Conservation (phyloP, 2,113 vertebrate genomes). For the Pteruthius melanotis region DNA sequence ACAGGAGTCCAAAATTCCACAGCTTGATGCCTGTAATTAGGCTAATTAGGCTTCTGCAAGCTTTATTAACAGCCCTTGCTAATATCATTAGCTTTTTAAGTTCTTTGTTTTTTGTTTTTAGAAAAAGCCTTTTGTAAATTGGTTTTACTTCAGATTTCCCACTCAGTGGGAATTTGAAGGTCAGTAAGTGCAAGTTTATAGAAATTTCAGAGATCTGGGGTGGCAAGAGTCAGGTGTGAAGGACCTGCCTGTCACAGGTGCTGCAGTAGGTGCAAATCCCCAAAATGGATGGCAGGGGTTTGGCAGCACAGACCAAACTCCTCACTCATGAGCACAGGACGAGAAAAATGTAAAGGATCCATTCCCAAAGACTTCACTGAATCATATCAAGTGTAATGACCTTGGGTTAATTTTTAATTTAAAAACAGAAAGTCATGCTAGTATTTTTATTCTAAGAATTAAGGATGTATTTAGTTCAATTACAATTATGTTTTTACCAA, state of each 20-base stretch:
- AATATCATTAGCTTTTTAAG: not conserved
- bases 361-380: not conserved
- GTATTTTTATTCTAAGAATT: not conserved
- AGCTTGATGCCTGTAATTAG: not conserved
- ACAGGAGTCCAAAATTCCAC: not conserved
- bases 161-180: not conserved
- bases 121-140: not conserved
- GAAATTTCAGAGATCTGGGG: not conserved
- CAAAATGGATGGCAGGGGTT: not conserved
- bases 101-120: not conserved
- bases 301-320: not conserved
- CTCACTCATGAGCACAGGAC: not conserved
- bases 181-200: not conserved
- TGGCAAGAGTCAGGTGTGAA: not conserved
- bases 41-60: not conserved
- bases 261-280: not conserved
- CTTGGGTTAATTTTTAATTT: not conserved
- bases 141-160: not conserved
- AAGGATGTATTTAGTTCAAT: not conserved
- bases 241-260: not conserved
- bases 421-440: not conserved
- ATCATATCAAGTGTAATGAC: not conserved
- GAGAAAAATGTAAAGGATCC: not conserved
- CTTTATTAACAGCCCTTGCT: not conserved
- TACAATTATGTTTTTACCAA: not conserved